Base-by-base conservation (phyloP, 2,888 invertebrate species). In the Pachymerium ferrugineum region DNA sequence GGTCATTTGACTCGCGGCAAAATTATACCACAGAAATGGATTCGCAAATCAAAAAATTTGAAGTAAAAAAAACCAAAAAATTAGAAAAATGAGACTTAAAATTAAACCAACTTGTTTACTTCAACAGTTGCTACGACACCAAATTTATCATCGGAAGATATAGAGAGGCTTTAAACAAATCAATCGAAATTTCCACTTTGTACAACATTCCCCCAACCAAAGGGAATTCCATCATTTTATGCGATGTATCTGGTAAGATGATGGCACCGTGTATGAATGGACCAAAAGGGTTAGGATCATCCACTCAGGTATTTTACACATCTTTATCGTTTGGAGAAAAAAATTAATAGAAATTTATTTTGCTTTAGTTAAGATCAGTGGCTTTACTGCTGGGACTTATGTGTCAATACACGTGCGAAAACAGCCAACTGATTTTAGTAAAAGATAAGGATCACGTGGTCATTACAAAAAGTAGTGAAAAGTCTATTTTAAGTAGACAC, bases 201-300 rank as follows among this genome's bases (percentile, higher is more conserved):
- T 80, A 83, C 78, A 85, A 85, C 78, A 81, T 84, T 8, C 78
- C 80, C 69, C 83, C 83, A n/a, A 83, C 85, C 74, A 78, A 79
- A 74, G 84, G 84, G 1, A 78, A 78, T 14, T 83, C 83, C 0
- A 74, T 84, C 12, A 80, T 84, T 33, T 79, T 84, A 68, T 81
- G 81, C 77, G 79, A 82, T 75, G 75, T 80, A 14, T 77, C 79
- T 3, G 8, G 47, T 0, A 71, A 74, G n/a, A 80, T 81, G 80
- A 69, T 76, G 1, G 54, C 74, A 10, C 78, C 79, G 0, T 82
- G 83, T 74, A n/a, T n/a, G n/a, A n/a, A n/a, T n/a, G n/a, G n/a
- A n/a, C n/a, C n/a, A n/a, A n/a, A n/a, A n/a, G n/a, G n/a, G n/a
- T n/a, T n/a, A n/a, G n/a, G n/a, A n/a, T n/a, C n/a, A n/a, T n/a